Conservation (phyloP, 2,113 vertebrate species). For the Beaufortia kweichowensis region DNA sequence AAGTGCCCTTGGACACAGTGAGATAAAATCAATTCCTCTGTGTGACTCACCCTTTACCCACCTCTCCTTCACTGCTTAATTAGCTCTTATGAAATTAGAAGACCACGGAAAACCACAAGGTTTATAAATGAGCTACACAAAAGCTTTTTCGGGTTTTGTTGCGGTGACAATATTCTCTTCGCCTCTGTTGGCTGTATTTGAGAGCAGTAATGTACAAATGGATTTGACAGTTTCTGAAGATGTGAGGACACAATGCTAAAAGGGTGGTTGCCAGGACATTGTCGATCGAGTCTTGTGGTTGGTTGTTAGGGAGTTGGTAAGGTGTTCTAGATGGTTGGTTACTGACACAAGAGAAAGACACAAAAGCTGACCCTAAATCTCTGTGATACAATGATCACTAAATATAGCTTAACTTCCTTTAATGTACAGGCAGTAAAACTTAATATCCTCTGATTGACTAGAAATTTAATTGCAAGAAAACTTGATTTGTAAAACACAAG, state of each 20-base stretch:
- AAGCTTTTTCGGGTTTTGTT: slow-evolving; percentile 1
- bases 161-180: slow-evolving; percentile 4
- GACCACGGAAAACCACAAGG: slow-evolving; percentile 21
- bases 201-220: neutral
- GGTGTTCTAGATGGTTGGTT: neutral
- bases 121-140: neutral
- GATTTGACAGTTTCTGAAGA: neutral
- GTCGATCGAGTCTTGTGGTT: neutral
- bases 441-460: too few relatives aligned
- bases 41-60: slow-evolving; percentile 13
- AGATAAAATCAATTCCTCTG: slow-evolving; percentile 13
- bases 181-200: neutral
- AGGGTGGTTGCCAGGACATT: too few relatives aligned
- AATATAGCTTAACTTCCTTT: too few relatives aligned
- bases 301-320: neutral
- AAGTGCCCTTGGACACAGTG: slow-evolving; percentile 36
- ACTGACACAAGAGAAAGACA: too few relatives aligned
- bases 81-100: slow-evolving; percentile 36
- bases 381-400: too few relatives aligned
- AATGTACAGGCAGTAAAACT: too few relatives aligned
- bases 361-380: too few relatives aligned
- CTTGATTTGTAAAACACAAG: too few relatives aligned
- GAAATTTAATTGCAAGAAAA: too few relatives aligned
- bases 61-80: slow-evolving; percentile 38
- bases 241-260: neutral